These are phyloP conservation scores for Butastur rufipennis DNA, from an alignment of 2,113 vertebrate genomes.

Conservation along the genomic window DNA sequence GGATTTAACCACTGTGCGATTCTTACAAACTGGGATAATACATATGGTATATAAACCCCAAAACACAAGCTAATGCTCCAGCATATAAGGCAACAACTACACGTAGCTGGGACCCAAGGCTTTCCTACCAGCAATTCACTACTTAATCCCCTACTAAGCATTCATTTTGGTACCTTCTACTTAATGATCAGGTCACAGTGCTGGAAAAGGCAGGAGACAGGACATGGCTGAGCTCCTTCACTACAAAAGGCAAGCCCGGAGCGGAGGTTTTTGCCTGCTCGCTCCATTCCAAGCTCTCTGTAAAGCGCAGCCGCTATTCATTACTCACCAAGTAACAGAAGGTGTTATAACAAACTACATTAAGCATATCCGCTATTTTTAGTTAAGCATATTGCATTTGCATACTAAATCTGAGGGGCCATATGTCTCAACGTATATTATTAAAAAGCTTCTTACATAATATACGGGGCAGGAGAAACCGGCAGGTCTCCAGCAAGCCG, in stretches of 20 bases:
- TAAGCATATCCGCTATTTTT: constrained; percentile 48
- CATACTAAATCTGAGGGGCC: constrained; percentile 53
- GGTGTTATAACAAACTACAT: constrained; percentile 39
- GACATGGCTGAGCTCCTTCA: background rate
- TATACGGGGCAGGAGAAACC: background rate
- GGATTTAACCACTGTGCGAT: background rate
- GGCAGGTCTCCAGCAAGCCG: background rate
- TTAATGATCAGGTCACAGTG: fast-evolving
- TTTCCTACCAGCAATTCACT: background rate
- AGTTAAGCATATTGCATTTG: constrained; percentile 51
- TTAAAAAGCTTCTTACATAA: constrained; percentile 56
- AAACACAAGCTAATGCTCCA: fast-evolving
- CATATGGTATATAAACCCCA: background rate
- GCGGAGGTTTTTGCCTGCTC: background rate
- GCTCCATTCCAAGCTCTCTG: background rate
- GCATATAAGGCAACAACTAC: background rate
- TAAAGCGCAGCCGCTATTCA: background rate
- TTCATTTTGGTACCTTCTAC: background rate
- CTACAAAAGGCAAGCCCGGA: background rate
- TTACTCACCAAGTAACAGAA: constrained; percentile 32
- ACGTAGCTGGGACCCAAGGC: background rate
- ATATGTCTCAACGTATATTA: constrained; percentile 50
- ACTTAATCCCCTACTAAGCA: background rate
- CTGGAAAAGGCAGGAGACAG: background rate
- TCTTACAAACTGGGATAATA: background rate